Evolutionary conservation across 2,113 vertebrate species (phyloP), one percentile per base, ranked within the genome.

Genomic region (Bubo bubo): DNA sequence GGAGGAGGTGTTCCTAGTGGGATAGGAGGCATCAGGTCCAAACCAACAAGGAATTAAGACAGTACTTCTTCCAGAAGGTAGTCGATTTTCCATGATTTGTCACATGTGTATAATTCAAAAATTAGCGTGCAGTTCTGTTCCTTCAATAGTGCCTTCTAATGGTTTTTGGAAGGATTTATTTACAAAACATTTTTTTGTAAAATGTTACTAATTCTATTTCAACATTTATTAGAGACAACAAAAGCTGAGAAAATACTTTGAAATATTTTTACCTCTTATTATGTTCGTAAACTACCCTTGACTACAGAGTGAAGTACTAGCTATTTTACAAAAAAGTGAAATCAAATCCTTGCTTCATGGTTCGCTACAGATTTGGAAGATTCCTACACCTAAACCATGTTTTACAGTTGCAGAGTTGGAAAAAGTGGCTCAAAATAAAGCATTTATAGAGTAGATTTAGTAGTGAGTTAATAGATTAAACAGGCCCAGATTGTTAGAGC

Each of bases 181-280:
- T 90, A 28, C 32, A 55, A 79, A 4, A 8, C 14, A 45, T 18
- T 21, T 88, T 83, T 75, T 62, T 93, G 84, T 14, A 32, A 52
- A 86, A 82, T 84, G 88, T 92, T 88, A 80, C 80, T 86, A 64
- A 83, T 93, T 95, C 94, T 76, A 74, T 94, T 94, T 43, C 63
- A 76, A 35, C 43, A 16, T 90, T 93, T 93, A 90, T 93, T 85
- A 67, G 58, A 17, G n/a, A 60, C 60, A 79, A 87, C 27, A 82
- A 70, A 91, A 85, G 45, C 71, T 47, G 74, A 85, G 26, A 75
- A 95, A 96, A 95, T 62, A 39, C 66, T 68, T 76, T 58, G 58
- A 95, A 86, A 86, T 95, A 97, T 28, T 70, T 32, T 41, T 55
- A 9, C 41, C 13, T 88, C 55, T 79, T 91, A 63, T 30, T 68